Percentiles rank a stretch among this genome's conserved stretches.
phyloP scores from a whole-genome alignment of 2,888 invertebrate genomes.

The Oscheius myriophilus region DNA sequence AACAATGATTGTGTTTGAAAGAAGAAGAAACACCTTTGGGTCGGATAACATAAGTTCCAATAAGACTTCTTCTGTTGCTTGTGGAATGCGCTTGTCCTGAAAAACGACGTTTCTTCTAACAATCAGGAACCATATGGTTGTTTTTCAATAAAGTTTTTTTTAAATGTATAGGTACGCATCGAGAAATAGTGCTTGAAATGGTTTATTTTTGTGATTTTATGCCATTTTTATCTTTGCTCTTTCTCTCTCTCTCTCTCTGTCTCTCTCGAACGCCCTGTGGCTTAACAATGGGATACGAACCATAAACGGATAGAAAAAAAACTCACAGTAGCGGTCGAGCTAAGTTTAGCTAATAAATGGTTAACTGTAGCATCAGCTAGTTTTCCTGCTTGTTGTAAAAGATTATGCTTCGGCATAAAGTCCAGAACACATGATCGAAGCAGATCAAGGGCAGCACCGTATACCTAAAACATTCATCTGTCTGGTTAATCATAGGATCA shows the following conservation, averaged over 20 bases:
- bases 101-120: slow-evolving; percentile 1
- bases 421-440: slow-evolving; percentile 4
- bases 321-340: slow-evolving; percentile 6
- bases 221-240: too few species aligned
- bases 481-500: neutral
- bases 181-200: too few species aligned
- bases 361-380: slow-evolving; percentile 17
- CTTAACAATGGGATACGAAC: too few species aligned
- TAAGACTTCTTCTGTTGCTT: slow-evolving; percentile 14
- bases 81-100: slow-evolving; percentile 20
- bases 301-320: too few species aligned
- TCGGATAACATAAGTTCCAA: slow-evolving; percentile 3
- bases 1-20: too few species aligned
- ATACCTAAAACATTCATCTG: slow-evolving; percentile 18
- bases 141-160: too few species aligned
- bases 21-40: slow-evolving; percentile 5
- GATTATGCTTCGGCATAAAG: slow-evolving; percentile 20
- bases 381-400: slow-evolving; percentile 4
- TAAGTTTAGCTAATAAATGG: slow-evolving; percentile 6
- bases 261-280: too few species aligned
- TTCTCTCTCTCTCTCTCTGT: too few species aligned
- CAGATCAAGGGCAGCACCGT: slow-evolving; percentile 13
- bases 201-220: too few species aligned
- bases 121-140: too few species aligned
- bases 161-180: too few species aligned